Percentiles rank a stretch among this genome's conserved stretches.
Evolutionary conservation across 2,888 invertebrate species (phyloP).

Genomic region (Amiota communis): DNA sequence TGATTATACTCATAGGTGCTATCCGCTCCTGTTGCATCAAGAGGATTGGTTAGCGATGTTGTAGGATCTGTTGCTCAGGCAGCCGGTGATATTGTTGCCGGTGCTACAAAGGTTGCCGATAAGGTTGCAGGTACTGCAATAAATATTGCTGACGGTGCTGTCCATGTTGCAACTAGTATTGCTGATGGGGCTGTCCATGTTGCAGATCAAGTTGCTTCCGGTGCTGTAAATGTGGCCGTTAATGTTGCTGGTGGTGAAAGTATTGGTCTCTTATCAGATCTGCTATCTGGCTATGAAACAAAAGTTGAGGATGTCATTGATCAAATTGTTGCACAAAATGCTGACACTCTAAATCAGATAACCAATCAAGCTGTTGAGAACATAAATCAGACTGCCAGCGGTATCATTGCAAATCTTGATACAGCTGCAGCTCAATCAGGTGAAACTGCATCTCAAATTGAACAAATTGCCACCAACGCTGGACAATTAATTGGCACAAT

Average conservation of each 20-base stretch:
- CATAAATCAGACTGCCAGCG: neutral
- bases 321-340: neutral
- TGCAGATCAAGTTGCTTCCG: neutral
- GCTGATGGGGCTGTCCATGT: conserved; percentile 9
- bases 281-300: conserved; percentile 27
- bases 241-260: conserved; percentile 14
- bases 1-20: too few relatives aligned
- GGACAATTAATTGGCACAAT: neutral
- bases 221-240: neutral
- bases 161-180: neutral
- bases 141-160: conserved; percentile 17
- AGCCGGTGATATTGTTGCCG: conserved; percentile 12
- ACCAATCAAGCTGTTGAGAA: conserved; percentile 36
- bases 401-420: neutral
- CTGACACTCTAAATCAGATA: neutral
- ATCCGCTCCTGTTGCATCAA: too few relatives aligned
- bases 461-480: neutral
- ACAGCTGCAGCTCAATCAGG: neutral
- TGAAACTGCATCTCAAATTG: neutral
- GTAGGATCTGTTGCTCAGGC: conserved; percentile 2
- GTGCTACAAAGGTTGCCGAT: conserved; percentile 19
- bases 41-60: neutral
- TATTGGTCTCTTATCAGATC: neutral
- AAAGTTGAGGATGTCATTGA: neutral
- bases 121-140: conserved; percentile 16